Evolutionary conservation across 1,140 invertebrate species (phyloP).

Genomic region (Acromyrmex heyeri): DNA sequence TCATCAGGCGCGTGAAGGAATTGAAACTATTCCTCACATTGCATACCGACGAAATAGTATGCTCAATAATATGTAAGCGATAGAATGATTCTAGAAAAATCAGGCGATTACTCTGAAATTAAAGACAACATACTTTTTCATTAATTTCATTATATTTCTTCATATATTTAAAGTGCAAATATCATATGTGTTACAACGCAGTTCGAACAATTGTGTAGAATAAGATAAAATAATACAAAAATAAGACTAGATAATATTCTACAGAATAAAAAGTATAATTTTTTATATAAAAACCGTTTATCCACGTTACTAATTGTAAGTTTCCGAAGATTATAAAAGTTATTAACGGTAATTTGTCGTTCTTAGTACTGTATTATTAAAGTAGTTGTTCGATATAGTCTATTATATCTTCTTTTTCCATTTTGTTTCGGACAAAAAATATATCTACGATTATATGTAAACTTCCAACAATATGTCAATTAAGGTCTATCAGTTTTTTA

Average conservation of each 20-base stretch:
- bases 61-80: background rate
- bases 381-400: background rate
- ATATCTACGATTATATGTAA: background rate
- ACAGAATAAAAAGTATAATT: background rate
- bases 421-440: slow-evolving; percentile 4
- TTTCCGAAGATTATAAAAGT: slow-evolving; percentile 17
- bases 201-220: background rate
- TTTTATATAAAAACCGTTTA: slow-evolving; percentile 1
- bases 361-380: slow-evolving; percentile 18
- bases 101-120: background rate
- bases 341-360: slow-evolving; percentile 21
- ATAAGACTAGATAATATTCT: background rate
- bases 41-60: background rate
- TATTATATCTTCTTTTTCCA: background rate
- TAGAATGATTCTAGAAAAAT: background rate
- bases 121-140: background rate
- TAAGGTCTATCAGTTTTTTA: slow-evolving; percentile 6
- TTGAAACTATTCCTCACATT: background rate
- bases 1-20: slow-evolving; percentile 8
- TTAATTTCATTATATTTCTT: slow-evolving; percentile 11
- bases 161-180: background rate
- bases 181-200: background rate
- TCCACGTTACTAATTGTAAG: background rate
- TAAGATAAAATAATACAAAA: slow-evolving; percentile 15
- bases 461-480: slow-evolving; percentile 31